phyloP scores from a whole-genome alignment of 2,113 vertebrate genomes.

The Thymallus thymallus region DNA sequence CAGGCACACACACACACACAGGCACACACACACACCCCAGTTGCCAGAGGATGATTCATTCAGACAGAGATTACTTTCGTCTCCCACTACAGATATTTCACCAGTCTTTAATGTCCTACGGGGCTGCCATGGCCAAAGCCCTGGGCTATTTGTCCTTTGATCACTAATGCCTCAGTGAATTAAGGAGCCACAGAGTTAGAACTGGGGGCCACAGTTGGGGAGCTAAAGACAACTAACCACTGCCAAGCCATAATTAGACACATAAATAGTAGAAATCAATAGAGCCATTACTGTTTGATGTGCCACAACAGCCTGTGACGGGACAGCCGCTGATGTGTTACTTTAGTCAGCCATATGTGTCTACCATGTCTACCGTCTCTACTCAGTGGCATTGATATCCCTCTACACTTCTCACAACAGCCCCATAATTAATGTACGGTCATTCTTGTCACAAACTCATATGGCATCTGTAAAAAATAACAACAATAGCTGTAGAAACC shows the following conservation, averaged over 20 bases:
- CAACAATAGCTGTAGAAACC: no score
- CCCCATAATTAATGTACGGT: no score
- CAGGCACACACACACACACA: background rate
- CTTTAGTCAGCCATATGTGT: background rate
- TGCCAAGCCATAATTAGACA: constrained; percentile 32
- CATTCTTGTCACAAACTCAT: no score
- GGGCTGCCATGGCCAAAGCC: constrained; percentile 10
- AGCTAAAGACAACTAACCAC: constrained; percentile 12
- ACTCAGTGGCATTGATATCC: background rate
- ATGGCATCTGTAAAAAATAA: no score
- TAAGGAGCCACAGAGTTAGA: constrained; percentile 9
- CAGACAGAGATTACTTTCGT: constrained; percentile 33
- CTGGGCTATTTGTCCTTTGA: constrained; percentile 29
- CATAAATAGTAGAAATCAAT: constrained; percentile 29
- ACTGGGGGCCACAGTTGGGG: background rate
- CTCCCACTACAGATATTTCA: constrained; percentile 41
- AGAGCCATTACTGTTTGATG: background rate
- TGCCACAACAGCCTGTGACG: background rate
- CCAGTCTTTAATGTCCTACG: constrained; percentile 33
- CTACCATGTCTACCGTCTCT: background rate
- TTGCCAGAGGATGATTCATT: constrained; percentile 36
- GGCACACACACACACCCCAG: background rate
- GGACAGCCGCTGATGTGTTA: background rate
- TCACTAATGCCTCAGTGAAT: constrained; percentile 18
- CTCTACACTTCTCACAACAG: background rate